Percentiles rank a stretch among this genome's conserved stretches.
phyloP scores from a whole-genome alignment of 2,888 invertebrate species.

The Vandiemenella viatica region DNA sequence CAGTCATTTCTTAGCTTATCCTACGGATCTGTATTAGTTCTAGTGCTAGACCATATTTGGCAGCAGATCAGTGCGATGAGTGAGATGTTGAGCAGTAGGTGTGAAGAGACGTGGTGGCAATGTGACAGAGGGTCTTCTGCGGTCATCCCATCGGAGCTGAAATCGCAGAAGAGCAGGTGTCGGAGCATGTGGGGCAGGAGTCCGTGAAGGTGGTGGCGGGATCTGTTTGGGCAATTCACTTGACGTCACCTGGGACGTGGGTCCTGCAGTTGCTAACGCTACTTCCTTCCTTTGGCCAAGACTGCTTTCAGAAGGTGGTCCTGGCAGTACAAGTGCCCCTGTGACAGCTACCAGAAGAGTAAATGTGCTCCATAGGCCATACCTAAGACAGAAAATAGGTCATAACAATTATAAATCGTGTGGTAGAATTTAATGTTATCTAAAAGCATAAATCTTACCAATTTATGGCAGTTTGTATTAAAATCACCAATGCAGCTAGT shows the following conservation, averaged over 20 bases:
- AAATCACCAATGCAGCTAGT: too few relatives aligned
- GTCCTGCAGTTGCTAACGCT: not conserved
- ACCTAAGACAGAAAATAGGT: too few relatives aligned
- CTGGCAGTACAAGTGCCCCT: slow-evolving; percentile 12
- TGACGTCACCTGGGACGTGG: slow-evolving; percentile 23
- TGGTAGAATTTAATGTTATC: too few relatives aligned
- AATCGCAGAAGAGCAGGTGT: slow-evolving; percentile 9
- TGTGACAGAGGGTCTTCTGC: slow-evolving; percentile 1
- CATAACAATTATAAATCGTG: too few relatives aligned
- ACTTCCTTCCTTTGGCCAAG: too few relatives aligned
- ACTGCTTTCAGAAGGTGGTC: slow-evolving; percentile 9
- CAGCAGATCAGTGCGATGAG: not conserved
- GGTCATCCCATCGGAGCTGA: slow-evolving; percentile 12
- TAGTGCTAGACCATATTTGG: not conserved
- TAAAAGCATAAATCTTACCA: too few relatives aligned
- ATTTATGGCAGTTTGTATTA: too few relatives aligned
- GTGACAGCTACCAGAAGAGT: not conserved
- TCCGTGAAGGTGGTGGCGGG: slow-evolving; percentile 22
- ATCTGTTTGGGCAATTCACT: slow-evolving; percentile 32
- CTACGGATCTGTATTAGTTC: too few relatives aligned
- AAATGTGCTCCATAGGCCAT: too few relatives aligned
- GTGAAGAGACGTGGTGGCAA: not conserved
- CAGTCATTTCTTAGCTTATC: too few relatives aligned
- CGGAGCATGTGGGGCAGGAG: slow-evolving; percentile 13
- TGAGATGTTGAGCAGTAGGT: not conserved